Base-by-base conservation (phyloP, 1,140 invertebrate genomes). In the Trichoplusia ni region DNA sequence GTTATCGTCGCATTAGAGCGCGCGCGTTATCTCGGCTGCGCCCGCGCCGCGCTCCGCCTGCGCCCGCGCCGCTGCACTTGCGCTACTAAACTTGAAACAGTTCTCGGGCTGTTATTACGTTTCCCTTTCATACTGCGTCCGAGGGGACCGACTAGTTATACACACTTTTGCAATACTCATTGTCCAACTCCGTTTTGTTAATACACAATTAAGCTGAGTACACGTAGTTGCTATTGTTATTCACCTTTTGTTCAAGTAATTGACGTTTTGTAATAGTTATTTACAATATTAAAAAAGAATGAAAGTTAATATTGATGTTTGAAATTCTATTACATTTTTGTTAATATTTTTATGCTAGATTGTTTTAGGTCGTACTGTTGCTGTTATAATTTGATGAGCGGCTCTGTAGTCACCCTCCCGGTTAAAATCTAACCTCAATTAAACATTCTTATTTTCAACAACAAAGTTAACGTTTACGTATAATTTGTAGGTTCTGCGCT, bases 31-130 rank as follows among this genome's bases (percentile, higher is more conserved):
- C 29, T 49, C 21, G 23, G 18, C 51, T 38, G 44, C 21, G 38
- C 37, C 38, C 9, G 53, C 21, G 14, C 13, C 25, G 59, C 61
- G 64, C 67, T 13, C 4, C 65, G 62, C 65, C 47, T 59, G 61
- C 42, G n/a, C 44, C 29, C 7, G 46, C 46, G 46, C 54, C 42
- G 27, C 60, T 71, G 71, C 72, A 81, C 71, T 80, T 77, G 76
- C 76, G 64, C 75, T 49, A 77, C 67, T 81, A 75, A 80, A 80
- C 79, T 80, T 79, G 79, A 74, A 82, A 81, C 73, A 75, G 77
- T 78, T 79, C 65, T n/a, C 60, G 37, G 56, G 49, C 51, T n/a
- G 47, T 62, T 71, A 59, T 58, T 60, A 40, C 61, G 69, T 78
- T 82, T 82, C 81, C 78, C 76, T 82, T 82, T 84, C 75, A 37